Conservation (phyloP, 1,140 invertebrate genomes). For the Metaphire vulgaris region DNA sequence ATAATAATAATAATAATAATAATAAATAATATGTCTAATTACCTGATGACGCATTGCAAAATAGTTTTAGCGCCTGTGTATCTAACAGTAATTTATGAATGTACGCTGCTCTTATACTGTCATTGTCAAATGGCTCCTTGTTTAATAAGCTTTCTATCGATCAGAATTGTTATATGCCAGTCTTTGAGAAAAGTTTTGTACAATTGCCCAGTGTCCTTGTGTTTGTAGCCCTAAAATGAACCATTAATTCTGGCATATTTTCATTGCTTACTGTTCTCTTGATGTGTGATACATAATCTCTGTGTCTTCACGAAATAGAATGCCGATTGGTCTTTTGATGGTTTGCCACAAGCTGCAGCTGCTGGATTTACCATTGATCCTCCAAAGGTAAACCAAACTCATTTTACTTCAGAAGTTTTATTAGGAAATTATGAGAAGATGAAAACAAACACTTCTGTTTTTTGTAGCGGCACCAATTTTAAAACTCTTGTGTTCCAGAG, state of each 20-base stretch:
- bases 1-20: too few species aligned
- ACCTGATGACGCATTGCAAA: too few species aligned
- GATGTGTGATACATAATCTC: not conserved
- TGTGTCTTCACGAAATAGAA: slow-evolving; percentile 36
- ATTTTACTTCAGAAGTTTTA: not conserved
- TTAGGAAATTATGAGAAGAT: too few species aligned
- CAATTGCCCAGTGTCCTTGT: not conserved
- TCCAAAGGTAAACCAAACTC: slow-evolving; percentile 41
- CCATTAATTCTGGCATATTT: too few species aligned
- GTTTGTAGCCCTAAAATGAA: too few species aligned
- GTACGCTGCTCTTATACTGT: too few species aligned
- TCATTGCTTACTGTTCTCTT: not conserved
- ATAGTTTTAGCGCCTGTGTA: too few species aligned
- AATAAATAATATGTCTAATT: too few species aligned
- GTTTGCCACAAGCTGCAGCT: slow-evolving; percentile 37
- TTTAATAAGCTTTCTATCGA: not conserved
- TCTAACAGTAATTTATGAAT: too few species aligned
- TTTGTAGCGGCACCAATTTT: not conserved
- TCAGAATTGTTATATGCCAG: not conserved
- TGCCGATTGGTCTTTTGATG: slow-evolving; percentile 51
- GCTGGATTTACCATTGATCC: slow-evolving; percentile 49
- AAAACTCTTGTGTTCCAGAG: not conserved
- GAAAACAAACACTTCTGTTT: not conserved
- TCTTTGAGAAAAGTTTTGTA: not conserved
- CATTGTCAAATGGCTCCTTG: too few species aligned